Evolutionary conservation across 2,113 vertebrate species (phyloP).

Genomic region (Corapipo altera): DNA sequence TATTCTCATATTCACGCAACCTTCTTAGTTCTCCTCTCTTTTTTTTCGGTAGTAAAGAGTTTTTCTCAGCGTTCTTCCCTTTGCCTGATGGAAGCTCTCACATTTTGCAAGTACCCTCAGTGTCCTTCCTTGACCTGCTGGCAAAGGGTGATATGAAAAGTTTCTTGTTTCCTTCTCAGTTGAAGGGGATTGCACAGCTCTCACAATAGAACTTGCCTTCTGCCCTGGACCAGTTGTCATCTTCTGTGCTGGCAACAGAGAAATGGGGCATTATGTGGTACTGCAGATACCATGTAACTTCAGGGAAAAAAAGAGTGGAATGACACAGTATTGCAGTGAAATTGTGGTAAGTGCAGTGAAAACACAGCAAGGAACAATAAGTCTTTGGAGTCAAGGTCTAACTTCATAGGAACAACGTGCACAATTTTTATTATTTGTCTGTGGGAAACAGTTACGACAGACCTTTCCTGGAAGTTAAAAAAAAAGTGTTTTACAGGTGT

Average conservation of each 20-base stretch:
- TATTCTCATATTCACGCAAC: not conserved
- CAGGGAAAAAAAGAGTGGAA: not conserved
- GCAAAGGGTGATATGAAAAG: not conserved
- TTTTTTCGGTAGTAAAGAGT: not conserved
- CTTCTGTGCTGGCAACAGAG: not conserved
- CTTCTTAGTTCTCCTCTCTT: not conserved
- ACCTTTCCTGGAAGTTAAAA: not conserved
- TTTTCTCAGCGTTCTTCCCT: not conserved
- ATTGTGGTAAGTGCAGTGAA: not conserved
- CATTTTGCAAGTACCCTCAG: not conserved
- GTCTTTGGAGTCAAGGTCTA: not conserved
- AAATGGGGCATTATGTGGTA: not conserved
- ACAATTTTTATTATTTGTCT: not conserved
- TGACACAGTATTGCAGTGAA: not conserved
- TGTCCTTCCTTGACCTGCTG: not conserved
- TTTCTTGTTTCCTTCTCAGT: not conserved
- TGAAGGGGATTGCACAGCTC: not conserved
- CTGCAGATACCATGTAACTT: not conserved
- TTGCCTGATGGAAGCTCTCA: not conserved
- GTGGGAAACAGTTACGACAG: not conserved
- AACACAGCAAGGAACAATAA: not conserved
- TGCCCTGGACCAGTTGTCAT: not conserved
- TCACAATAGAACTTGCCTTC: not conserved
- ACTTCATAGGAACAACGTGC: not conserved
- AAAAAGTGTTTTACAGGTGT: not conserved